phyloP scores from a whole-genome alignment of 2,888 invertebrate genomes.

The Priocnemis perturbator region DNA sequence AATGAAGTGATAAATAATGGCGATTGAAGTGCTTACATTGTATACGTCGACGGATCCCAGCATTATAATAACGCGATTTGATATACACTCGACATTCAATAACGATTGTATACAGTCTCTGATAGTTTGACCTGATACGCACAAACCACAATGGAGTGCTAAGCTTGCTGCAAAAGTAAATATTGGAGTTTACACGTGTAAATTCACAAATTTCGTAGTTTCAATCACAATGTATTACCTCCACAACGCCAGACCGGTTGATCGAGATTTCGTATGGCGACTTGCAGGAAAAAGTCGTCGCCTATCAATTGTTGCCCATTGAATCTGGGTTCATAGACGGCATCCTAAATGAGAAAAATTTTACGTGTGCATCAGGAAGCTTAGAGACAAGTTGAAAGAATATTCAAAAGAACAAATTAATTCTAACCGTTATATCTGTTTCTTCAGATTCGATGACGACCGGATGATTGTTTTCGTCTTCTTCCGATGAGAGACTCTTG shows the following conservation, averaged over 20 bases:
- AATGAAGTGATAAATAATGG: too few relatives aligned
- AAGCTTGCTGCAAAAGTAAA: slow-evolving; percentile 48
- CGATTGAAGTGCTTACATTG: slow-evolving; percentile 24
- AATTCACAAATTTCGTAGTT: neutral
- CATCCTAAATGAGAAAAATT: slow-evolving; percentile 29
- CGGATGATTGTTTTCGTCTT: slow-evolving; percentile 35
- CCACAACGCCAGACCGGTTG: slow-evolving; percentile 50
- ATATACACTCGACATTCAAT: slow-evolving; percentile 45
- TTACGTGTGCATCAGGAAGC: slow-evolving; percentile 1
- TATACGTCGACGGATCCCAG: slow-evolving; percentile 66
- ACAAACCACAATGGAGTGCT: slow-evolving; percentile 59
- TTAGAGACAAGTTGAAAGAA: slow-evolving; percentile 6
- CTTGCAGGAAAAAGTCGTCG: slow-evolving; percentile 66
- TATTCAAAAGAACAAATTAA: neutral
- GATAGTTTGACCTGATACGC: slow-evolving; percentile 64
- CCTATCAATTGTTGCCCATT: slow-evolving; percentile 62
- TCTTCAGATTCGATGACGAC: slow-evolving; percentile 36
- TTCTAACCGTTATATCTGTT: slow-evolving; percentile 21
- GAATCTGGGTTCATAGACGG: slow-evolving; percentile 49
- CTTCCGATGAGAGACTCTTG: slow-evolving; percentile 15
- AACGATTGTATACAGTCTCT: slow-evolving; percentile 50
- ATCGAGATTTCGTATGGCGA: slow-evolving; percentile 57
- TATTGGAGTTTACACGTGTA: neutral
- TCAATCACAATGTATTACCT: slow-evolving; percentile 31
- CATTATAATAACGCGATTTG: slow-evolving; percentile 59